phyloP scores from a whole-genome alignment of 2,888 invertebrate genomes.

The Allolobophora icterica region DNA sequence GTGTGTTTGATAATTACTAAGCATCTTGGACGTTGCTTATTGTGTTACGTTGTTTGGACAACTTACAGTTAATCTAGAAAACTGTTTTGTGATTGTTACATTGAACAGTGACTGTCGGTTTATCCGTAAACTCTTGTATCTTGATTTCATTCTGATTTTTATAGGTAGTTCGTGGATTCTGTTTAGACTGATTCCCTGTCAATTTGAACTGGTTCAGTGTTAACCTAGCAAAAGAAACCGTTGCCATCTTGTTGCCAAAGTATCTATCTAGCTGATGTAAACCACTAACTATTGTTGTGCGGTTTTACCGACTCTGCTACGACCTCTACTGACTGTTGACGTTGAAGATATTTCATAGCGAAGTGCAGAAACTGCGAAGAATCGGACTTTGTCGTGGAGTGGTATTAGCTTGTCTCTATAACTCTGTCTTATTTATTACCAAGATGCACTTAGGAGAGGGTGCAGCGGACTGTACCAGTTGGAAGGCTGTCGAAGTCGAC shows the following conservation, averaged over 20 bases:
- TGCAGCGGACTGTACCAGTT: background rate
- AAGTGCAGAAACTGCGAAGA: background rate
- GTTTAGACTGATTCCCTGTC: background rate
- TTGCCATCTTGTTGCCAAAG: background rate
- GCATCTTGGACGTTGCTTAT: background rate
- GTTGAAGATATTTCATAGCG: background rate
- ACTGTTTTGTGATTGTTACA: background rate
- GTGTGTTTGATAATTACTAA: background rate
- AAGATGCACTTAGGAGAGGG: background rate
- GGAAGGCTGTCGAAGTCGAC: background rate
- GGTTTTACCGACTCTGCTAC: background rate
- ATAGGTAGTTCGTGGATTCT: too few species aligned
- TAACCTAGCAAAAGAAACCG: background rate
- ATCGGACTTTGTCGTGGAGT: background rate
- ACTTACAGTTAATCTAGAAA: background rate
- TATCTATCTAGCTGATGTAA: background rate
- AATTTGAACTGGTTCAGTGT: background rate
- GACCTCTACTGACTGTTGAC: too few species aligned
- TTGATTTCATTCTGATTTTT: background rate
- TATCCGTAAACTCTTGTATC: background rate
- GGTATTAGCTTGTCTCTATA: background rate
- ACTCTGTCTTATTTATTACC: background rate
- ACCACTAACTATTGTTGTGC: background rate
- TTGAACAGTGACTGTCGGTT: background rate
- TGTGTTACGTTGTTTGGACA: background rate